Evolutionary conservation across 2,797 vertebrate species (phyloP), one percentile per base, ranked within the genome.

Genomic region (Arctocebus calabarensis): DNA sequence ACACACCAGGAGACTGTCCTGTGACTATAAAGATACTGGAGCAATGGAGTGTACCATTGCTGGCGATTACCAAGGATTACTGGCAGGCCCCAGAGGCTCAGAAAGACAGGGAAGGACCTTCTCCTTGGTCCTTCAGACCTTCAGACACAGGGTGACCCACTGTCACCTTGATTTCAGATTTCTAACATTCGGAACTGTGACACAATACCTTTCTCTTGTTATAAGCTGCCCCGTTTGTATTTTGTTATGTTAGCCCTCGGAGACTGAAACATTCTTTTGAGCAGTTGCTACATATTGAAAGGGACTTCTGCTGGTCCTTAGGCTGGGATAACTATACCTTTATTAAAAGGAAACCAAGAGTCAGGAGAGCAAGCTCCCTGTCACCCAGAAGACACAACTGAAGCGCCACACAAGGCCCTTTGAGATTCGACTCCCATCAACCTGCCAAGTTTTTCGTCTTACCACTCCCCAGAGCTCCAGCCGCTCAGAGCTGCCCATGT

Each of bases 81-180:
- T 10, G 3, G 25, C 48, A 8, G 70, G 27, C 27, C 32, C 29
- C 19, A 70, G 86, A 70, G 20, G 27, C 86, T 89, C 12, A 19
- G 77, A 59, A 43, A 68, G 59, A 70, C 4, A 68, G 40, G 48
- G 66, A 77, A 66, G 43, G 19, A 68, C 32, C 37, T n/a, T 23
- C 14, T 64, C 23, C 22, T 10, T 10, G 70, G 88, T 32, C 17
- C 23, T 88, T 78, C 40, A 0, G 29, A 34, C 34, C 23, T 88
- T 78, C 40, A 0, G 29, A 34, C 32, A 64, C 23, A 68, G 3
- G 14, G 12, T 25, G 37, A 71, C 12, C 7, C 40, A 77, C 0
- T 79, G 40, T 10, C 34, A 14, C 27, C 20, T 77, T 71, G 86
- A 71, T 90, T 70, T 71, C 45, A 78, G 61, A 86, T 19, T 83